A percentile compares a stretch with the other conserved stretches of the same genome.
Evolutionary conservation across 1,140 invertebrate species (phyloP).

Genomic region (Andrena cerasifolii): DNA sequence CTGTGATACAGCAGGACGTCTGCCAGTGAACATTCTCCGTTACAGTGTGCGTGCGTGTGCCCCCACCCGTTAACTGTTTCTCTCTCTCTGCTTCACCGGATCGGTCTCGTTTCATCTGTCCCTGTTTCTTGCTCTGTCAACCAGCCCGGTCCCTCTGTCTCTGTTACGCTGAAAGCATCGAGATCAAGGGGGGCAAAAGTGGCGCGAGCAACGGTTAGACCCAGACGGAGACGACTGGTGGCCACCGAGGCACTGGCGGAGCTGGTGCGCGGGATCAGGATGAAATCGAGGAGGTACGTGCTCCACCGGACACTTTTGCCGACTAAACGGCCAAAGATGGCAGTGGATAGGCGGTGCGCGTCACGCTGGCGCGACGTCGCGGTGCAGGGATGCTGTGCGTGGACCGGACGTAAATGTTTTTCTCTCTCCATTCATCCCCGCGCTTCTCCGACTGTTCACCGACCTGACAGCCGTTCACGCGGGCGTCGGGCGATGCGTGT

Average conservation of each 20-base stretch:
- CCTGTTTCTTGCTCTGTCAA: neutral
- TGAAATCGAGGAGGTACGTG: conserved; percentile 74
- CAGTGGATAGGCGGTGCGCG: conserved; percentile 52
- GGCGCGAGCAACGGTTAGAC: conserved; percentile 56
- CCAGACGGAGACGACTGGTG: conserved; percentile 44
- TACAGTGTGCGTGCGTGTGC: conserved; percentile 7
- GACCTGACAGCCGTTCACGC: neutral
- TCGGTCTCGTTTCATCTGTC: neutral
- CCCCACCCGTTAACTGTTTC: neutral
- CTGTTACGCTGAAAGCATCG: neutral
- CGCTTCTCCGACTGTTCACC: conserved; percentile 23
- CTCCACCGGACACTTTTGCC: conserved; percentile 20
- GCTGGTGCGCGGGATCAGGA: conserved; percentile 62
- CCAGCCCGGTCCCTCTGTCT: too few species aligned
- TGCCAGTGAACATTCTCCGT: conserved; percentile 21
- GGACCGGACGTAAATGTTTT: neutral
- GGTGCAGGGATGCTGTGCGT: conserved; percentile 65
- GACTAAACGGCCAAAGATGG: conserved; percentile 64
- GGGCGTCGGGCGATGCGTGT: too few species aligned
- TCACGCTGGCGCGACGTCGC: neutral
- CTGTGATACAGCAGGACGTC: neutral
- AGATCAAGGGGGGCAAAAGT: conserved; percentile 36
- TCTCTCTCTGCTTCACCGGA: neutral
- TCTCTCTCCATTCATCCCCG: neutral
- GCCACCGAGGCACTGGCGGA: conserved; percentile 38